Evolutionary conservation across 2,113 vertebrate genomes (phyloP).

Genomic region (Atherinomorus stipes): DNA sequence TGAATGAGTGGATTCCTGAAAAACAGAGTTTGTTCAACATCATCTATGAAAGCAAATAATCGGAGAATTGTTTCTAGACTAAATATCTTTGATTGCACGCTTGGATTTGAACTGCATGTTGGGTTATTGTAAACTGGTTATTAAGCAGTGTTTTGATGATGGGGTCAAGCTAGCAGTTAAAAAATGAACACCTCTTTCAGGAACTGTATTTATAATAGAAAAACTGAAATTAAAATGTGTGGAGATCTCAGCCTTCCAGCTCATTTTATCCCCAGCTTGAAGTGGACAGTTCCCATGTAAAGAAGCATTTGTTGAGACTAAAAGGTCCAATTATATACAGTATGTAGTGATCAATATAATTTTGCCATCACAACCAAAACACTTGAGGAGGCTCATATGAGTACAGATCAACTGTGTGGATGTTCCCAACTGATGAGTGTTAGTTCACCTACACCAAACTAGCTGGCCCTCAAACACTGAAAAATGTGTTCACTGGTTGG

Average conservation of each 20-base stretch:
- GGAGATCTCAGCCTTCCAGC: not conserved
- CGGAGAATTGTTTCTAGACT: not conserved
- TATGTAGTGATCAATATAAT: not conserved
- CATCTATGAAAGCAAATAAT: not conserved
- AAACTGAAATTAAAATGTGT: too few species aligned
- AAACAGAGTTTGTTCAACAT: slow-evolving; percentile 1
- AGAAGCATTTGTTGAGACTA: not conserved
- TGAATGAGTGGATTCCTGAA: slow-evolving; percentile 16
- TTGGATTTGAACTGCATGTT: slow-evolving; percentile 1
- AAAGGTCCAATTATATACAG: not conserved
- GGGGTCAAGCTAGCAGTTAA: not conserved
- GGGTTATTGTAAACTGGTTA: slow-evolving; percentile 52
- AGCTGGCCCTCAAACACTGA: not conserved
- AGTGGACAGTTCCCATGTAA: not conserved
- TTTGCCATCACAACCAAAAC: not conserved
- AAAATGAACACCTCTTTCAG: not conserved
- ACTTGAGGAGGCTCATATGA: not conserved
- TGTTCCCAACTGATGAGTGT: not conserved
- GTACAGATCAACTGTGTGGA: not conserved
- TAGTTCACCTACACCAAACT: not conserved
- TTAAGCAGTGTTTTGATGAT: slow-evolving; percentile 1
- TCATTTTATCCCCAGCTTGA: not conserved
- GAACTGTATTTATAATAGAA: too few species aligned
- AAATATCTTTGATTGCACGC: not conserved
- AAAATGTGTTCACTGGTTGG: not conserved